Base-by-base conservation (phyloP, 2,113 vertebrate species). In the Astatotilapia flaviijosephi region DNA sequence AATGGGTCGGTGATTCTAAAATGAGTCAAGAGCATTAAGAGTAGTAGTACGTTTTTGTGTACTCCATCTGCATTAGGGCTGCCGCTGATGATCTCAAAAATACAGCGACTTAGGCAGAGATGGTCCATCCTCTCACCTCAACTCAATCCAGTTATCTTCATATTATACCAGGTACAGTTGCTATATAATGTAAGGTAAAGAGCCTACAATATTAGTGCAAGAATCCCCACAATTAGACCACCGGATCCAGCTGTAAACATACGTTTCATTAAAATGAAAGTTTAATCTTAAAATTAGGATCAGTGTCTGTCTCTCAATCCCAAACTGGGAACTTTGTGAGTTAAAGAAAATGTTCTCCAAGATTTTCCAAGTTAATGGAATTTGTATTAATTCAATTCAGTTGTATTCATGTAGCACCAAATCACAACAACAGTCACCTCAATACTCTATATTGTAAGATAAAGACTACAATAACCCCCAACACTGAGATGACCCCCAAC, bases 11-110 rank as follows among this genome's bases (percentile, higher is more conserved):
- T 82, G 73, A 94, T 88, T 90, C 33, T 53, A 81, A 91, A 91
- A 85, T 92, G 90, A 95, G 90, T 94, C 92, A 93, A 80, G 80
- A 85, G 62, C 85, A 80, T 92, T 91, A 88, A 88, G 54, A 65
- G 49, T 82, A 62, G 42, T 88, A 58, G 68, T 89, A 49, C 3
- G 15, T 77, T 49, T 83, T 51, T 79, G 49, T 80, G 85, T 87
- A 85, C 82, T 88, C 56, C 81, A 77, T 75, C 19, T 68, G 77
- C 40, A 80, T 87, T 21, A 84, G 35, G 83, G 80, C 79, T 88
- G 54, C 89, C 80, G 89, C 85, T 86, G n/a, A 83, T 85, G 77
- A 92, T 84, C 68, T 53, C 49, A 70, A 62, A 80, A 49, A 80
- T 49, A 80, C 81, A 86, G 35, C 47, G 6, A 60, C 54, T 75